Percentiles rank a stretch among this genome's conserved stretches.
Conservation (phyloP, 37 sponge, comb jelly and placozoan species). For the Lycopodina hypogea region DNA sequence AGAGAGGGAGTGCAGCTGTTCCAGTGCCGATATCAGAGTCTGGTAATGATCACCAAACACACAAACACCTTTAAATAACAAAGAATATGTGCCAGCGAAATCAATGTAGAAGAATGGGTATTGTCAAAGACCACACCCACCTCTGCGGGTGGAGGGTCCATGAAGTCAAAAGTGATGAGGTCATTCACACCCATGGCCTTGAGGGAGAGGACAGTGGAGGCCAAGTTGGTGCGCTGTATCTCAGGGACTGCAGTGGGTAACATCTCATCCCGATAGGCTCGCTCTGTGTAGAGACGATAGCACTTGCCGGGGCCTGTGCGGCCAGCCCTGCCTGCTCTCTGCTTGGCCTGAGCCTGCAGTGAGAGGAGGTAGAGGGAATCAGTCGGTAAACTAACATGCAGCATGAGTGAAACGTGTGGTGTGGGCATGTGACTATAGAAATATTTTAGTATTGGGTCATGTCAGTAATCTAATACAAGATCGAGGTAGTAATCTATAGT, state of each 20-base stretch:
- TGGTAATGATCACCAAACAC: not conserved
- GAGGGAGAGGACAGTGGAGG: constrained; percentile 84
- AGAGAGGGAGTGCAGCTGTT: constrained; percentile 93
- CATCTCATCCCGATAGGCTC: constrained; percentile 98
- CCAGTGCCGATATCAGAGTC: constrained; percentile 93
- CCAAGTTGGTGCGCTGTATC: constrained; percentile 96
- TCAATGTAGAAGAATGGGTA: no score
- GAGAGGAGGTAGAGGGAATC: no score
- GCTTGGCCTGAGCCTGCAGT: constrained; percentile 91
- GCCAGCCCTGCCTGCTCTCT: constrained; percentile 95
- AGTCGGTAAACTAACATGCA: no score
- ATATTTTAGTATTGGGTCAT: no score
- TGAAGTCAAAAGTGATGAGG: constrained; percentile 95
- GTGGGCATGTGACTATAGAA: no score
- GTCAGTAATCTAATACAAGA: no score
- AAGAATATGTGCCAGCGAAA: no score
- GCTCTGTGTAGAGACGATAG: constrained; percentile 94
- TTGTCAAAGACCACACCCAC: constrained; percentile 36
- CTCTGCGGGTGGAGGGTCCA: constrained; percentile 98
- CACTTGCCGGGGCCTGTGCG: constrained; percentile 97
- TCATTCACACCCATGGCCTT: constrained; percentile 99
- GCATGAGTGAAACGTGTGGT: no score
- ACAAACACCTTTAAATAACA: no score
- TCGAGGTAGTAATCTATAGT: no score
- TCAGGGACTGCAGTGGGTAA: constrained; percentile 96